Base-by-base conservation (phyloP, 2,113 vertebrate species). In the Scortum barcoo region DNA sequence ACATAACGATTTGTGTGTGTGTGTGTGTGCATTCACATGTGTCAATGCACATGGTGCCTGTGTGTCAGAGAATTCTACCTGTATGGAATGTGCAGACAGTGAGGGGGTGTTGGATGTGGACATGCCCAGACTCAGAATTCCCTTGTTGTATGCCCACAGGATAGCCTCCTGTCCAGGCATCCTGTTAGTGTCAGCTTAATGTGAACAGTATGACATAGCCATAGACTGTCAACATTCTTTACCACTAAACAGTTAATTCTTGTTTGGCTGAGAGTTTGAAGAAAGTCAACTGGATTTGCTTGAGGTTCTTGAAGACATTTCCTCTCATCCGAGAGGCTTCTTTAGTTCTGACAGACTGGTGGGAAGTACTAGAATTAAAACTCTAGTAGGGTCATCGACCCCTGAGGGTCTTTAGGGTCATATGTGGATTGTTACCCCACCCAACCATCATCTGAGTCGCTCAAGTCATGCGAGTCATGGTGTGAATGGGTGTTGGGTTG, bases 81-180 rank as follows among this genome's bases (percentile, higher is more conserved):
- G 26, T 51, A 30, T 82, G 90, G 89, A 90, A 92, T 93, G 86
- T 87, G 72, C 48, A 54, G 54, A 40, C 38, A 16, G n/a, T n/a
- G n/a, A 28, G 53, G 71, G 46, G 65, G 1, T 53, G 26, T 38
- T 36, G 48, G 61, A 61, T 36, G 30, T 69, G 58, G 63, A 81
- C 92, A 88, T 76, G 93, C 76, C 91, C 77, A 72, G 85, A 89
- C 93, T 70, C 51, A 65, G 81, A 90, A 68, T 65, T 56, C 69
- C 44, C 66, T 85, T 13, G 5, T 38, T 40, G 81, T 86, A 58
- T 83, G 88, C 83, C 85, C 84, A 75, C 58, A 74, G 48, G 54
- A 75, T 44, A 82, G 26, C 24, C 33, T 66, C 24, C 40, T 7
- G 7, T 63, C 17, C 16, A 30, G 14, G 7, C 16, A 9, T 30